phyloP scores from a whole-genome alignment of 2,113 vertebrate species.

The Perca schrenkii region DNA sequence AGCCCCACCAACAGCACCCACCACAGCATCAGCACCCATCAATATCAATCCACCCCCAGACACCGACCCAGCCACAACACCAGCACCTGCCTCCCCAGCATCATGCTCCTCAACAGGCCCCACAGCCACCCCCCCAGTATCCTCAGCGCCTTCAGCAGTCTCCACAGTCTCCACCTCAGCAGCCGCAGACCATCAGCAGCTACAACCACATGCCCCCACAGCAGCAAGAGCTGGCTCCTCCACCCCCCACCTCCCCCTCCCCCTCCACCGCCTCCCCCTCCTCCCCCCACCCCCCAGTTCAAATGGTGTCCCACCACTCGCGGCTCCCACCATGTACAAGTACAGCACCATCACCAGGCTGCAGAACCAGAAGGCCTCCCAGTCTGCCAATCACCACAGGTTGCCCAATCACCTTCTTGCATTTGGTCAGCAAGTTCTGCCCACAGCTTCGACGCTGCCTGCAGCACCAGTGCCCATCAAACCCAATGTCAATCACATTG shows the following conservation, averaged over 20 bases:
- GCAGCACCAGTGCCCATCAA: slow-evolving; percentile 66
- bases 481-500: slow-evolving; percentile 83
- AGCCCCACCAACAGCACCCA: slow-evolving; percentile 52
- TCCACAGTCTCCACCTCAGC: slow-evolving; percentile 24
- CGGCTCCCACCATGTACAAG: slow-evolving; percentile 86
- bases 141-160: slow-evolving; percentile 32
- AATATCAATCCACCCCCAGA: slow-evolving; percentile 15
- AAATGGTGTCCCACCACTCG: slow-evolving; percentile 80
- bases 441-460: slow-evolving; percentile 35
- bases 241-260: slow-evolving; percentile 77
- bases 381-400: slow-evolving; percentile 54
- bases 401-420: slow-evolving; percentile 30
- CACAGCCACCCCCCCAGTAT: neutral
- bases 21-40: slow-evolving; percentile 3
- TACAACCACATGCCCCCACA: slow-evolving; percentile 72
- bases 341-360: slow-evolving; percentile 91
- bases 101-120: slow-evolving; percentile 46
- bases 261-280: slow-evolving; percentile 81
- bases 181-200: slow-evolving; percentile 18
- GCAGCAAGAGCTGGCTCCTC: slow-evolving; percentile 50
- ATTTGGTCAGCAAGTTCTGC: slow-evolving; percentile 61
- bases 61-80: slow-evolving; percentile 4
- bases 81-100: slow-evolving; percentile 36
- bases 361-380: slow-evolving; percentile 82
- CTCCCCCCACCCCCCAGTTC: slow-evolving; percentile 80